These are phyloP conservation scores for Smutsia gigantea DNA, from an alignment of 2,797 vertebrate species.

Conservation along the genomic window DNA sequence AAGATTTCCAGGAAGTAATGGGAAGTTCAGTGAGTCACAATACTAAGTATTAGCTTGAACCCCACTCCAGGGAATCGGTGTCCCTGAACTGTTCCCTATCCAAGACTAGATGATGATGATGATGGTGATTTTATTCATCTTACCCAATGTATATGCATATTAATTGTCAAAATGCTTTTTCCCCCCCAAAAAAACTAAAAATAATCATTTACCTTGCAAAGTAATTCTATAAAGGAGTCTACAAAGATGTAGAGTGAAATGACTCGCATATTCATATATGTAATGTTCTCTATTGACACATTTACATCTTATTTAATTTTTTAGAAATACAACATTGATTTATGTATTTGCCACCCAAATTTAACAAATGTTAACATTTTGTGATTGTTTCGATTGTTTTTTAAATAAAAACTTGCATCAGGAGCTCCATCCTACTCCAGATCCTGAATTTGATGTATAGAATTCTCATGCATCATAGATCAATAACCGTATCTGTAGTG, in stretches of 20 bases:
- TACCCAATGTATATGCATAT: neutral
- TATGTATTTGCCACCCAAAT: neutral
- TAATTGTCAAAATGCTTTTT: neutral
- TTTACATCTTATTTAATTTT: neutral
- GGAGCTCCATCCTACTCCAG: neutral
- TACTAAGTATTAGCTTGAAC: neutral
- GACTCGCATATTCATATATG: neutral
- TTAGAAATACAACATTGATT: neutral
- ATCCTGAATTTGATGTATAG: neutral
- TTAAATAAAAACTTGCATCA: neutral
- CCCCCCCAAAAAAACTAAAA: neutral
- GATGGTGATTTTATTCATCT: neutral
- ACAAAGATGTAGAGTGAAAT: constrained; percentile 4
- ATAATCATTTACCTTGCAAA: neutral
- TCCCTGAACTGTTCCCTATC: neutral
- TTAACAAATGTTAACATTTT: constrained; percentile 44
- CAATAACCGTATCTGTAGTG: neutral
- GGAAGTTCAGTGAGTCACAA: neutral
- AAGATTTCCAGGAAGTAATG: neutral
- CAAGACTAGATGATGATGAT: neutral
- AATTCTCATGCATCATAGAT: neutral
- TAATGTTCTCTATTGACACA: constrained; percentile 29
- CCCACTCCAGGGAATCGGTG: neutral
- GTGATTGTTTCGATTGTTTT: neutral
- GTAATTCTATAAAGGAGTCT: neutral